Percentiles rank a stretch among this genome's conserved stretches.
phyloP scores from a whole-genome alignment of 2,113 vertebrate species.

The Ranitomeya variabilis region DNA sequence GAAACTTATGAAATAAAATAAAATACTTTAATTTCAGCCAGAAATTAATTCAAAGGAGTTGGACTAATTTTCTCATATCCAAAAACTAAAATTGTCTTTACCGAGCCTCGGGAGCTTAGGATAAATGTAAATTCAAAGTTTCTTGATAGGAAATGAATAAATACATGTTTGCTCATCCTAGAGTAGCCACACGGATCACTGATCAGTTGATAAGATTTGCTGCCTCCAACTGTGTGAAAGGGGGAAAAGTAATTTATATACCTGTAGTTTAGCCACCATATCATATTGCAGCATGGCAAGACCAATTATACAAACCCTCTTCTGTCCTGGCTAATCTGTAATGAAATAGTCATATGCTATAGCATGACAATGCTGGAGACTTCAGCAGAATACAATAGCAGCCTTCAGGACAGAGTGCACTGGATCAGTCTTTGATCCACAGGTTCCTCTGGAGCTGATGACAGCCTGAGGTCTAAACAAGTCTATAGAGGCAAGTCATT shows the following conservation, averaged over 20 bases:
- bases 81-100: neutral
- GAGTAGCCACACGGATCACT: neutral
- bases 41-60: neutral
- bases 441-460: conserved; percentile 50
- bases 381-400: neutral
- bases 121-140: conserved; percentile 15
- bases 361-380: conserved; percentile 15
- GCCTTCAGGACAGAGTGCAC: neutral
- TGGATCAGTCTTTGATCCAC: conserved; percentile 59
- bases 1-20: neutral
- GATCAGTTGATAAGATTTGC: conserved; percentile 8
- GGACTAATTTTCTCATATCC: neutral
- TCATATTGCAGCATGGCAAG: neutral
- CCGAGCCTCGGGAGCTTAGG: neutral
- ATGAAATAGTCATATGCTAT: conserved; percentile 47
- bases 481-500: conserved; percentile 56
- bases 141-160: conserved; percentile 21
- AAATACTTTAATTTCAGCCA: neutral
- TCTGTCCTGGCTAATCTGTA: conserved; percentile 62
- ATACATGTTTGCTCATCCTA: conserved; percentile 1
- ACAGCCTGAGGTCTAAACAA: conserved; percentile 58
- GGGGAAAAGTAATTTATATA: conserved; percentile 44
- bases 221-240: conserved; percentile 14
- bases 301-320: conserved; percentile 49
- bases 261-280: conserved; percentile 25